Percentiles rank a stretch among this genome's conserved stretches.
These are phyloP conservation scores for Chrysaora quinquecirrha DNA, from an alignment of 30 jellyfish, hydroid and myxozoan species.

Conservation along the genomic window DNA sequence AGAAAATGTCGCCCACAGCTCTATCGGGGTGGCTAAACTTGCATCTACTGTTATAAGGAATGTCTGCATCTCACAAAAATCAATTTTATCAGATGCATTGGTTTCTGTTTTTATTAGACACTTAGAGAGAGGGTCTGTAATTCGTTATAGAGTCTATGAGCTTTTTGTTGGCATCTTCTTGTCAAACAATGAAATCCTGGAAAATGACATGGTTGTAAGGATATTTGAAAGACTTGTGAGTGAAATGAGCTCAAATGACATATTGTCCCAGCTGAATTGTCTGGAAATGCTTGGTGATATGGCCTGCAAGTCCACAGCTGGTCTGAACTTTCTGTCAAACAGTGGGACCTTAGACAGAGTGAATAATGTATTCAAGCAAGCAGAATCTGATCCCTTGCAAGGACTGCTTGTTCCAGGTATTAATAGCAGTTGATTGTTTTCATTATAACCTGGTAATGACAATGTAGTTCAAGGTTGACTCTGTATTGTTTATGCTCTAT, in stretches of 20 bases:
- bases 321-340: constrained; percentile 49
- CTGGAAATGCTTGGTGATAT: constrained; percentile 68
- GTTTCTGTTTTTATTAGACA: constrained; percentile 11
- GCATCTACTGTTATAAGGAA: neutral
- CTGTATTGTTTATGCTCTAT: too few relatives aligned
- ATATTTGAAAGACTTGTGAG: constrained; percentile 32
- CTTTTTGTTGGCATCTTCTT: constrained; percentile 54
- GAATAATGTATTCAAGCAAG: neutral
- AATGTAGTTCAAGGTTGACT: too few relatives aligned
- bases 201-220: neutral
- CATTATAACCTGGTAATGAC: too few relatives aligned
- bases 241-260: constrained; percentile 60
- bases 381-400: constrained; percentile 59
- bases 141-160: constrained; percentile 85
- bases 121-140: constrained; percentile 40
- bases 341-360: constrained; percentile 54
- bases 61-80: neutral
- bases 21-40: neutral
- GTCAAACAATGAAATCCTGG: neutral
- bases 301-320: constrained; percentile 53
- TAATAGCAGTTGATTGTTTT: neutral
- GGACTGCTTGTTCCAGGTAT: constrained; percentile 72
- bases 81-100: constrained; percentile 35
- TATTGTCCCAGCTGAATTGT: constrained; percentile 73
- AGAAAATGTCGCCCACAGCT: neutral